Evolutionary conservation across 2,888 invertebrate genomes (phyloP).

Genomic region (Quadriops clusia): DNA sequence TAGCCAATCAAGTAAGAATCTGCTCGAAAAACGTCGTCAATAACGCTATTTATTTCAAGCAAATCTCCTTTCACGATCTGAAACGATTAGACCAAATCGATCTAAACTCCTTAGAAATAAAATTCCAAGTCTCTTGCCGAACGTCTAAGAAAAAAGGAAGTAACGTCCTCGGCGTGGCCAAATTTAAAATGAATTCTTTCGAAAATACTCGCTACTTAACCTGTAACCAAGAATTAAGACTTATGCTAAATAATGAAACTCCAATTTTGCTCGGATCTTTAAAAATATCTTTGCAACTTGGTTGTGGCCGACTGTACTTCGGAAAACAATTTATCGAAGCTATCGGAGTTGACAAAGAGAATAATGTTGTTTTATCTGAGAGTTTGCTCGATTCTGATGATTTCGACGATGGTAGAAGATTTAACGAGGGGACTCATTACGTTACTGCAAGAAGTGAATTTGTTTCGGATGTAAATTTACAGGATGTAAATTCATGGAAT

Average conservation of each 20-base stretch:
- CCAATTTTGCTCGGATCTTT: constrained; percentile 36
- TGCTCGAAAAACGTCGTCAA: constrained; percentile 34
- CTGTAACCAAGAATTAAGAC: constrained; percentile 32
- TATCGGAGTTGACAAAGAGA: constrained; percentile 20
- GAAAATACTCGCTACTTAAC: constrained; percentile 29
- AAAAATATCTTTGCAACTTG: constrained; percentile 38
- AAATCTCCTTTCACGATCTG: constrained; percentile 35
- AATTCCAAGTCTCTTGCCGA: constrained; percentile 37
- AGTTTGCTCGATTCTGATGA: too few relatives aligned
- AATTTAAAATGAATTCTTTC: constrained; percentile 32
- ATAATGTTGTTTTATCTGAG: constrained; percentile 9
- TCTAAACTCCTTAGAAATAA: constrained; percentile 28
- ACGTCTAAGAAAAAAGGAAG: constrained; percentile 36
- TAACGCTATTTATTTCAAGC: constrained; percentile 37
- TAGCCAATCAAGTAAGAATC: constrained; percentile 28
- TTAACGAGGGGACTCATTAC: too few relatives aligned
- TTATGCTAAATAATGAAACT: constrained; percentile 33
- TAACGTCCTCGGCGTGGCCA: constrained; percentile 35
- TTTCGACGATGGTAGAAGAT: too few relatives aligned
- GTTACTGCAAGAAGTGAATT: too few relatives aligned
- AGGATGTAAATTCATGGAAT: too few relatives aligned
- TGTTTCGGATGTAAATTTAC: too few relatives aligned
- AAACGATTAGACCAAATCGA: constrained; percentile 27
- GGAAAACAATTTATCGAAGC: constrained; percentile 39
- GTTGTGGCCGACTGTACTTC: constrained; percentile 39